A percentile compares a stretch with the other conserved stretches of the same genome.
Conservation (phyloP, 2,888 invertebrate species). For the Tethea ocularis region DNA sequence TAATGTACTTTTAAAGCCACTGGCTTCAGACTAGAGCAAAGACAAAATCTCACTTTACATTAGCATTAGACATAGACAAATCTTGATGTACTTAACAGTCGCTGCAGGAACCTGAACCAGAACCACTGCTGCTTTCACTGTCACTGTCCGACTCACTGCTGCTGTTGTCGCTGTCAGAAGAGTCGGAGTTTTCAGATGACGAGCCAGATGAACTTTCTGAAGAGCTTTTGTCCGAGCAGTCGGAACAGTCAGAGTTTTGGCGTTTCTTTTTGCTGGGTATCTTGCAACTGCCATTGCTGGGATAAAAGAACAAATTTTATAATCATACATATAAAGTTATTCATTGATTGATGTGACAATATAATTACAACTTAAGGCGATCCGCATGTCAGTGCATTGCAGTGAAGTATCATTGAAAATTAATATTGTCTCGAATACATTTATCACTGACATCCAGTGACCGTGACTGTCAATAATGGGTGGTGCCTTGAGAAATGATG, state of each 20-base stretch:
- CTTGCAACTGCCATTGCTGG: constrained; percentile 67
- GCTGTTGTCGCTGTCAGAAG: constrained; percentile 54
- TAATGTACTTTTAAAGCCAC: background rate
- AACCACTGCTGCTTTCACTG: constrained; percentile 59
- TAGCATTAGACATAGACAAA: constrained; percentile 9
- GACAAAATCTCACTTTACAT: constrained; percentile 3
- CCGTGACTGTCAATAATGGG: no score
- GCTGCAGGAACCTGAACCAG: constrained; percentile 53
- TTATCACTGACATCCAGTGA: no score
- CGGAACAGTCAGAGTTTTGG: constrained; percentile 51
- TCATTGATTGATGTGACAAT: no score
- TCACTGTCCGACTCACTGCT: constrained; percentile 61
- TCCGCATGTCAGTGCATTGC: no score
- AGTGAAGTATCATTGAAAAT: no score
- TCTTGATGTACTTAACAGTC: constrained; percentile 34
- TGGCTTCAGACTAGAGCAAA: background rate
- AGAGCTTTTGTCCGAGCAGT: constrained; percentile 60
- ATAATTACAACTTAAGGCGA: background rate
- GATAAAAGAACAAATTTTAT: constrained; percentile 3
- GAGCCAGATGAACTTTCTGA: constrained; percentile 63
- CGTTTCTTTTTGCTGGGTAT: constrained; percentile 71
- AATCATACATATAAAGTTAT: no score
- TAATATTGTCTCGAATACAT: no score
- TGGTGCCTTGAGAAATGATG: no score
- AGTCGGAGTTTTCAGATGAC: constrained; percentile 57